Conservation (phyloP, 2,888 invertebrate species). For the Gastracanthus pulcherrimus region DNA sequence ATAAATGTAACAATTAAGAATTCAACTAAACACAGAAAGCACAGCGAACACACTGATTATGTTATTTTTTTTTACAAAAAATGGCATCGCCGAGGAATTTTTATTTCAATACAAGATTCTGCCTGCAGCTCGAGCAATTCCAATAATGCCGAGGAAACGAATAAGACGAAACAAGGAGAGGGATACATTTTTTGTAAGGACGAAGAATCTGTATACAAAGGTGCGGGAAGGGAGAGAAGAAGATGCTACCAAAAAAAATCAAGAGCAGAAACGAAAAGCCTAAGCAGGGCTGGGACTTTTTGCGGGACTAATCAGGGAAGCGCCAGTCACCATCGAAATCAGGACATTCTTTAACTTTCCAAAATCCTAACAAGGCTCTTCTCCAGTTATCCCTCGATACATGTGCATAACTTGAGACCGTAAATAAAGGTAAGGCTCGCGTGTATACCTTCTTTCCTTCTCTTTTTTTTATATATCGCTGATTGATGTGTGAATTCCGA, state of each 20-base stretch:
- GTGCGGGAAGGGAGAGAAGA: not conserved
- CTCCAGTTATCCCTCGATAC: conserved; percentile 4
- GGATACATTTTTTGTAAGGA: conserved; percentile 50
- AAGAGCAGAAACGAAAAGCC: conserved; percentile 21
- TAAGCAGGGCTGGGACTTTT: conserved; percentile 35
- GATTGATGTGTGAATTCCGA: conserved; percentile 57
- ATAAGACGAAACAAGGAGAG: no score
- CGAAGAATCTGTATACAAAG: conserved; percentile 42
- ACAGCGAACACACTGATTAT: not conserved
- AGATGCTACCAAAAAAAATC: conserved; percentile 10
- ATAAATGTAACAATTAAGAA: not conserved
- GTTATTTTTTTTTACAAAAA: conserved; percentile 39
- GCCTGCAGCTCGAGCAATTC: conserved; percentile 33
- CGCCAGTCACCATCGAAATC: conserved; percentile 56
- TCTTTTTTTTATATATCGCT: conserved; percentile 24
- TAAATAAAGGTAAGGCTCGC: conserved; percentile 47
- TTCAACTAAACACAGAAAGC: not conserved
- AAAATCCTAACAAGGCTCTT: conserved; percentile 49
- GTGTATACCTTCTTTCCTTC: not conserved
- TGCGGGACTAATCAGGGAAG: conserved; percentile 54
- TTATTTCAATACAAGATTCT: conserved; percentile 44
- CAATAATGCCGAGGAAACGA: conserved; percentile 53
- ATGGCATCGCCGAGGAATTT: conserved; percentile 40
- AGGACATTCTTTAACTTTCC: conserved; percentile 47
- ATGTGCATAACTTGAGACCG: conserved; percentile 33